phyloP scores from a whole-genome alignment of 1,140 invertebrate species.

The Scaptomyza graminum region DNA sequence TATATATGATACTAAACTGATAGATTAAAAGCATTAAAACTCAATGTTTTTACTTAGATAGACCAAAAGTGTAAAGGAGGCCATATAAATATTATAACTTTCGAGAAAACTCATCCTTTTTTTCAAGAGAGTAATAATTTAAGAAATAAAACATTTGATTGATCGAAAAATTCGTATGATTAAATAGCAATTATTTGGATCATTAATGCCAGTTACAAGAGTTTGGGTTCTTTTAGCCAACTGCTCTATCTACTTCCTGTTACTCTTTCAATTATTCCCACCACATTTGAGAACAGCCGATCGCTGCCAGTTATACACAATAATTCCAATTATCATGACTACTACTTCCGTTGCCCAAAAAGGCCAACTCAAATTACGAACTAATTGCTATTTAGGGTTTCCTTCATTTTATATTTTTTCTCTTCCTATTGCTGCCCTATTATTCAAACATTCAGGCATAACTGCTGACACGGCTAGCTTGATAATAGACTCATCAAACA shows the following conservation, averaged over 20 bases:
- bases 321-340: slow-evolving; percentile 75
- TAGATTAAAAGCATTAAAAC: no score
- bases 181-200: not conserved
- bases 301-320: slow-evolving; percentile 14
- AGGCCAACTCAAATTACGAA: slow-evolving; percentile 60
- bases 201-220: no score
- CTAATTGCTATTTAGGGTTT: slow-evolving; percentile 79
- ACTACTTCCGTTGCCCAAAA: slow-evolving; percentile 60
- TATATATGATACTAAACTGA: no score
- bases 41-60: no score
- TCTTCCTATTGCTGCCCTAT: slow-evolving; percentile 14
- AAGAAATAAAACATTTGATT: no score
- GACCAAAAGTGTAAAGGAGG: no score
- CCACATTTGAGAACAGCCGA: not conserved
- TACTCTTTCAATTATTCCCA: slow-evolving; percentile 56
- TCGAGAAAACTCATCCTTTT: no score
- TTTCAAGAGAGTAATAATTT: no score
- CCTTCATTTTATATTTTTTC: no score
- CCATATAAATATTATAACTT: no score
- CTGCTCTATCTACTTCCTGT: slow-evolving; percentile 38
- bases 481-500: slow-evolving; percentile 76
- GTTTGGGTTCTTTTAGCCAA: no score
- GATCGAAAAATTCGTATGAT: no score
- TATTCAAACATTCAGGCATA: slow-evolving; percentile 59
- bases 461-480: slow-evolving; percentile 62